phyloP scores from a whole-genome alignment of 2,888 invertebrate genomes.

The Trichacis sp. region DNA sequence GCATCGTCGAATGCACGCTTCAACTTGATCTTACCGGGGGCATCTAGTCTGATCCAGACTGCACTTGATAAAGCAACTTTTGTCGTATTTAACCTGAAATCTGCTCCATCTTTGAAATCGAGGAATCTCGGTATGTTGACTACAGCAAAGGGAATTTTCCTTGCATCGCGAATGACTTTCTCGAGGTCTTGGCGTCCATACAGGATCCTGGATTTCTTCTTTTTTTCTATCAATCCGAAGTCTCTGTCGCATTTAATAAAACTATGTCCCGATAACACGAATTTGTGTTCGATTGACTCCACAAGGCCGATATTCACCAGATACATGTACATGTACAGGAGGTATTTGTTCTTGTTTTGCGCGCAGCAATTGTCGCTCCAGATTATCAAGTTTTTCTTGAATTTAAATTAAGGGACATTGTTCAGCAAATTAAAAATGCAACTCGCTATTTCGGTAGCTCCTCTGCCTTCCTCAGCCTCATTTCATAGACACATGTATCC shows the following conservation, averaged over 20 bases:
- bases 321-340: background rate
- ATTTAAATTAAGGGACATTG: background rate
- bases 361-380: slow-evolving; percentile 2
- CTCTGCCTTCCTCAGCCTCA: background rate
- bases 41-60: background rate
- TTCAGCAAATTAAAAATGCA: slow-evolving; percentile 2
- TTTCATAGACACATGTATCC: background rate
- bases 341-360: background rate
- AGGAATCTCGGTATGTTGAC: background rate
- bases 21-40: background rate
- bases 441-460: background rate
- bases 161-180: background rate
- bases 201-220: background rate
- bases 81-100: background rate
- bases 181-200: background rate
- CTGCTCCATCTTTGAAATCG: background rate
- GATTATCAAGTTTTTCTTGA: background rate
- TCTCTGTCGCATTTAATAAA: slow-evolving; percentile 1
- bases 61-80: background rate
- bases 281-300: background rate
- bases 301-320: slow-evolving; percentile 1
- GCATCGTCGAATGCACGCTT: background rate
- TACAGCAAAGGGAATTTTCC: background rate
- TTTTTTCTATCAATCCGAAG: background rate
- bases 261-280: background rate